phyloP scores from a whole-genome alignment of 2,888 invertebrate genomes.

The Eupithecia vulgata region DNA sequence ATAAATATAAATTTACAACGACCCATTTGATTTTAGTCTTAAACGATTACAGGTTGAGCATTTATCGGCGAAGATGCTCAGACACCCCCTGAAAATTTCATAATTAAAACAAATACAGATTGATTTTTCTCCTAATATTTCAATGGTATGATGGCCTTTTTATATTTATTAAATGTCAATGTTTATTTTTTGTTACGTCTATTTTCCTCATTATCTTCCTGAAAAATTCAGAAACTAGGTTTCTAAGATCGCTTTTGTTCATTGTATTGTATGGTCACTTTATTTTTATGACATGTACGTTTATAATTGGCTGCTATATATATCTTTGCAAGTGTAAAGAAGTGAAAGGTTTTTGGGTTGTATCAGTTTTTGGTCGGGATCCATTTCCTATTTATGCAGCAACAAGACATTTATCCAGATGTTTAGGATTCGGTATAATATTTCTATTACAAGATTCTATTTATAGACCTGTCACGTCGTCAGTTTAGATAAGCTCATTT shows the following conservation, averaged over 20 bases:
- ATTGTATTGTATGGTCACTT: neutral
- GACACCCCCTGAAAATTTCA: too few species aligned
- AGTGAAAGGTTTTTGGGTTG: constrained; percentile 11
- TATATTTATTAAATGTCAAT: too few species aligned
- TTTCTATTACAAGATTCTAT: constrained; percentile 23
- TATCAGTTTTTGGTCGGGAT: neutral
- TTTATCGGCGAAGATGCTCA: neutral
- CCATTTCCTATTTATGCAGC: neutral
- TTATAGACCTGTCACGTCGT: constrained; percentile 25
- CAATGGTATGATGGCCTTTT: too few species aligned
- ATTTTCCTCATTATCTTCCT: neutral
- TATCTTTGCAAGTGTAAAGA: neutral
- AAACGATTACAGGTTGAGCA: neutral
- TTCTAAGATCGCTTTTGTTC: neutral
- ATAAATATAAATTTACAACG: neutral
- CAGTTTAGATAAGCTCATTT: constrained; percentile 29
- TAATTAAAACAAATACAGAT: too few species aligned
- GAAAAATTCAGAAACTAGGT: neutral
- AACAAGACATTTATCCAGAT: neutral
- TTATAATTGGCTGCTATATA: neutral
- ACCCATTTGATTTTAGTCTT: neutral
- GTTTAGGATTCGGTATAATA: constrained; percentile 10
- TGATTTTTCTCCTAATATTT: too few species aligned
- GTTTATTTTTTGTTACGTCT: too few species aligned
- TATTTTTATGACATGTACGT: neutral